Evolutionary conservation across 2,113 vertebrate species (phyloP).

Genomic region (Xyliphius kryptos): DNA sequence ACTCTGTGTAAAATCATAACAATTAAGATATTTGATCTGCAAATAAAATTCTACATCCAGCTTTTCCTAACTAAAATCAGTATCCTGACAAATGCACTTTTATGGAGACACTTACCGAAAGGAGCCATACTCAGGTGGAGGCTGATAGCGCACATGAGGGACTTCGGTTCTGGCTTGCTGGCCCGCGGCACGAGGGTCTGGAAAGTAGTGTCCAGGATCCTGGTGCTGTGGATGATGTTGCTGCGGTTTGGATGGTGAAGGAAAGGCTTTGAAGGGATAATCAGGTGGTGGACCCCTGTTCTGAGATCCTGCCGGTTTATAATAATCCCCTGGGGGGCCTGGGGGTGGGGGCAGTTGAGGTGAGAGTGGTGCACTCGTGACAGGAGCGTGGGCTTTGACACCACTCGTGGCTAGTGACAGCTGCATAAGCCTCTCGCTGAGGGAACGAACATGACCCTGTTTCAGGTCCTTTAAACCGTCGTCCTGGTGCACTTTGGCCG

Average conservation of each 20-base stretch:
- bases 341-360: conserved; percentile 69
- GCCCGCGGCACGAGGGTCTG: conserved; percentile 78
- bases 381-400: conserved; percentile 87
- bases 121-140: conserved; percentile 92
- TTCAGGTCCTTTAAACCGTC: conserved; percentile 96
- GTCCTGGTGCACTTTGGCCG: conserved; percentile 88
- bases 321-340: conserved; percentile 75
- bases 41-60: too few relatives aligned
- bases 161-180: conserved; percentile 75
- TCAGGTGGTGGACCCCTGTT: conserved; percentile 92
- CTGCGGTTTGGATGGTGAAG: conserved; percentile 71
- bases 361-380: conserved; percentile 81
- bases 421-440: conserved; percentile 96
- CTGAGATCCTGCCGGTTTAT: conserved; percentile 72
- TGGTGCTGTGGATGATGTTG: conserved; percentile 63
- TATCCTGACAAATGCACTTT: too few relatives aligned
- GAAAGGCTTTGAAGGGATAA: conserved; percentile 85
- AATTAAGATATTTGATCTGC: too few relatives aligned
- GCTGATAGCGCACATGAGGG: conserved; percentile 92
- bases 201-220: conserved; percentile 76
- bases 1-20: too few relatives aligned
- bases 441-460: conserved; percentile 94
- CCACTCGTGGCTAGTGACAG: conserved; percentile 92
- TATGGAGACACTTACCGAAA: conserved; percentile 74
- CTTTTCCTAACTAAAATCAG: too few relatives aligned